Base-by-base conservation (phyloP, 2,113 vertebrate species). In the Tragelaphus strepsiceros region DNA sequence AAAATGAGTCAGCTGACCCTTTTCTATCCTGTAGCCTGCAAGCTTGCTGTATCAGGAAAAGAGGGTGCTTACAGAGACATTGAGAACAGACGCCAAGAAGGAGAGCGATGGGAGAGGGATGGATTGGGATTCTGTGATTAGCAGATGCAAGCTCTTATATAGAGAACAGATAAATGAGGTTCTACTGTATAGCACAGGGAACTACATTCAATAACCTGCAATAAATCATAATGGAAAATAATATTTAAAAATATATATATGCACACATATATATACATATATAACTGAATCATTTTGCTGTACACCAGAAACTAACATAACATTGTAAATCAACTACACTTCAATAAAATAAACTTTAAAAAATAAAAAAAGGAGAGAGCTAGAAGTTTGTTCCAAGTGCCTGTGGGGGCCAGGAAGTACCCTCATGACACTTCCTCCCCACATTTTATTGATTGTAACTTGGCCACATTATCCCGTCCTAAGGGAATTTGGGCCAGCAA, bases 351-450 rank as follows among this genome's bases (percentile, higher is more conserved):
- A 14, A 77, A 77, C 71, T 43, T 77, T 24, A 43, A 77, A 43
- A 77, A 77, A 26, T 6, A 26, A 77, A 77, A 43, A 53, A 15
- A 74, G 86, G 17, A 92, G 17, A 58, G 26, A 62, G 7, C 43
- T 78, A 6, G 67, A 74, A 46, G 28, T 30, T 89, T 49, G 43
- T 43, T 74, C 22, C 77, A 82, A 21, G 1, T 30, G 1, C 71
- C 30, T 77, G 6, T 35, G 51, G 86, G 16, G n/a, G 43, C 64
- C 61, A 51, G 19, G 10, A 90, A 90, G 51, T 8, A 10, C 78
- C 49, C 22, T 49, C 0, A 0, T 21, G 77, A 86, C 15, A 46
- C 16, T 7, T 15, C 0, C 56, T 59, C n/a, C n/a, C 53, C 21
- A 14, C 4, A 11, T 49, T 35, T 30, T 26, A 2, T 8, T 56